These are phyloP conservation scores for Zaprionus gabonicus DNA, from an alignment of 1,140 invertebrate genomes.

Conservation along the genomic window DNA sequence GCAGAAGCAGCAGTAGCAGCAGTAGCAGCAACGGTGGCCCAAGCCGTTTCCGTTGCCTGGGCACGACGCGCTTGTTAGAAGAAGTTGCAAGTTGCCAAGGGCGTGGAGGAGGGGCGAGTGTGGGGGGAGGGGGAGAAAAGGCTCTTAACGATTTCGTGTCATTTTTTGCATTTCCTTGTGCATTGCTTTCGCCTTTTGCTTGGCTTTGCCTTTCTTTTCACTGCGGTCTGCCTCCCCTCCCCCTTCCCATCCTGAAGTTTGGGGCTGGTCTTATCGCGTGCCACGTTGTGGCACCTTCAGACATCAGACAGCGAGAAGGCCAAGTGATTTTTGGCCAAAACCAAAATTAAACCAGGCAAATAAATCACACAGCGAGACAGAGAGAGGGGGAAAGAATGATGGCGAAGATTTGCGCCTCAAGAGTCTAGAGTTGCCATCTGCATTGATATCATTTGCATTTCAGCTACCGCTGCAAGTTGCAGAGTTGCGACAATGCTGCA, in stretches of 20 bases:
- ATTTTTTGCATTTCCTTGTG: constrained; percentile 81
- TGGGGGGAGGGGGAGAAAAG: constrained; percentile 23
- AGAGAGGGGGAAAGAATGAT: neutral
- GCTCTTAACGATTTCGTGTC: constrained; percentile 80
- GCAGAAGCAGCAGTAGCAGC: neutral
- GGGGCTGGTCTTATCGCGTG: constrained; percentile 70
- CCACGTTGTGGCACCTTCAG: constrained; percentile 68
- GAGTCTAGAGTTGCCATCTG: constrained; percentile 46
- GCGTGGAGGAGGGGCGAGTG: too few relatives aligned
- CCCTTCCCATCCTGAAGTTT: constrained; percentile 40
- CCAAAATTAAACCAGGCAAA: constrained; percentile 50
- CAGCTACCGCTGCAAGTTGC: constrained; percentile 6
- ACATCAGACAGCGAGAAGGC: constrained; percentile 17
- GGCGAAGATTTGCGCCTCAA: neutral
- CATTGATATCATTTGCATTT: constrained; percentile 13
- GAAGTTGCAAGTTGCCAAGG: constrained; percentile 11
- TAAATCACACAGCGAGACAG: constrained; percentile 35
- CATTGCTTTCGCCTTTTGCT: constrained; percentile 53
- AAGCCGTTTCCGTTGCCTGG: constrained; percentile 75
- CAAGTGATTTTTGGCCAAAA: constrained; percentile 53
- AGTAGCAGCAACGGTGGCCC: constrained; percentile 16
- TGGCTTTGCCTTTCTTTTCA: neutral
- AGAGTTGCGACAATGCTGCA: constrained; percentile 45
- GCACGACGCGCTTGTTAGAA: constrained; percentile 76
- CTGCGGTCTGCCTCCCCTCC: constrained; percentile 4